These are phyloP conservation scores for Nothoprocta perdicaria DNA, from an alignment of 2,113 vertebrate species.

Conservation along the genomic window DNA sequence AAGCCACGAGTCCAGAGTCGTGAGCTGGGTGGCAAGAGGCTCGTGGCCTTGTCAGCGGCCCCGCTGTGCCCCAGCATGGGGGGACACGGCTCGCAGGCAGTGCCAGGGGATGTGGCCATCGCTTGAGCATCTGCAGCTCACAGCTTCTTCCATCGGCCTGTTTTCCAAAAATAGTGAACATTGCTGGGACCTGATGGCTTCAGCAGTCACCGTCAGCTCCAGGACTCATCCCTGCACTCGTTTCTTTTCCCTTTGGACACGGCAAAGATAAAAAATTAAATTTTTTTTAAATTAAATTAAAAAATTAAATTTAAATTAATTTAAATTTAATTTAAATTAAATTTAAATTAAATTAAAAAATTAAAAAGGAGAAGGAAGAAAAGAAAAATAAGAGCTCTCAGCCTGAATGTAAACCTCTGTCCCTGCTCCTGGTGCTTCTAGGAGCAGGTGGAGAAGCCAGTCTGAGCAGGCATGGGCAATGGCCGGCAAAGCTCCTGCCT, in stretches of 20 bases:
- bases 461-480: neutral
- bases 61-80: neutral
- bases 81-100: fast-evolving
- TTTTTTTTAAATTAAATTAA: too few species aligned
- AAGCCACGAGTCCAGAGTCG: neutral
- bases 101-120: neutral
- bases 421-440: too few species aligned
- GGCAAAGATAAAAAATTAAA: neutral
- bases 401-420: neutral
- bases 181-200: neutral
- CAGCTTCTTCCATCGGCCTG: neutral
- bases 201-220: neutral
- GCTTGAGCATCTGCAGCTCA: neutral
- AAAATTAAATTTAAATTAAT: too few species aligned
- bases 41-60: neutral
- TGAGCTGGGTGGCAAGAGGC: neutral
- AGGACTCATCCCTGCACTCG: neutral
- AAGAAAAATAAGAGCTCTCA: neutral
- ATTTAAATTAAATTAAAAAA: neutral
- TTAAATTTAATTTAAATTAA: too few species aligned
- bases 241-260: neutral
- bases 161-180: neutral
- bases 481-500: neutral
- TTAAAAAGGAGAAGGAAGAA: neutral
- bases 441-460: neutral